Evolutionary conservation across 2,797 vertebrate species (phyloP), one percentile per base, ranked within the genome.

Genomic region (Neosilurus hyrtlii): DNA sequence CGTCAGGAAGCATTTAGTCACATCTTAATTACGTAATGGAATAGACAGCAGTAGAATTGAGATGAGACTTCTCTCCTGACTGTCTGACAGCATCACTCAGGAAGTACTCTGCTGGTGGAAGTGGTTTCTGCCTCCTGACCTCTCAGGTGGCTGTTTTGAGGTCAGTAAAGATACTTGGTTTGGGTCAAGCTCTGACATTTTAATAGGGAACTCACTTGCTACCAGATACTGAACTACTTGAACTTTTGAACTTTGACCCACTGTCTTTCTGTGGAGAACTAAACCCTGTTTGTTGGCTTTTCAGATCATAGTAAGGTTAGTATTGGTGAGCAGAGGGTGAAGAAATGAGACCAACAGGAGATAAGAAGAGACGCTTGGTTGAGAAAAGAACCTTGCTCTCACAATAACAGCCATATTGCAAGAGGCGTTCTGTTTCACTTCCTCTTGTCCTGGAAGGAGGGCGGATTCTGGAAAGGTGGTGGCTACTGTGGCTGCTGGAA

Each of bases 141-240:
- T 61, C 74, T 61, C 74, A 61, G 20, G 22, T 76, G 74, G 35
- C 71, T 74, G 24, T n/a, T 57, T 43, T 76, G 74, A 43, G 74
- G 74, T 43, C 30, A 61, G 20, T 61, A 18, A 71, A 52, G 49
- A 18, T 15, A 52, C 20, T n/a, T 43, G 66, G 66, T 8, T 52
- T 4, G 51, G 51, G 71, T 54, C 71, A 73, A 73, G 56, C 12
- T 4, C 30, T n/a, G 74, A 8, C 56, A 4, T 61, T 59, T 75
- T 59, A 59, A 14, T 10, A 75, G 30, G 18, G 57, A 43, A 35
- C 56, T 76, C 30, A 4, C 20, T 18, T 43, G 74, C 35, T 61
- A 30, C 37, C 12, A 15, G 30, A 15, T n/a, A 14, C 5, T 43
- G 43, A 43, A 43, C 43, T 8, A 43, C 43, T 43, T 43, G 4